Evolutionary conservation across 2,888 invertebrate species (phyloP).

Genomic region (Notodonta ziczac): DNA sequence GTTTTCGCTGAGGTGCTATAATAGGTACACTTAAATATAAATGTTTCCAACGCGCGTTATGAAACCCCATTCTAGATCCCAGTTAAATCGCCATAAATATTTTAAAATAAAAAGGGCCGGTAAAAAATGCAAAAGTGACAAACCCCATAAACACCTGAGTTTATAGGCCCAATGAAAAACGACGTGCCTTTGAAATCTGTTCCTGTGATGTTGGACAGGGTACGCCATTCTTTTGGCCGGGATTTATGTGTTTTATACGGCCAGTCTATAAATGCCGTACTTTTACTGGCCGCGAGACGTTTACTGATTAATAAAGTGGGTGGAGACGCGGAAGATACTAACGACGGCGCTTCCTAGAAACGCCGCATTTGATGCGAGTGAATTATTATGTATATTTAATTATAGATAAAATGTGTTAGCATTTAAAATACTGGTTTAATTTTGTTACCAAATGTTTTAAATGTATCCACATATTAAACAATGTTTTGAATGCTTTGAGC

Average conservation of each 20-base stretch:
- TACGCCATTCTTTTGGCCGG: slow-evolving; percentile 70
- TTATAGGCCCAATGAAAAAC: slow-evolving; percentile 75
- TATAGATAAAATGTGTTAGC: slow-evolving; percentile 17
- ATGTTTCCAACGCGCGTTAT: slow-evolving; percentile 12
- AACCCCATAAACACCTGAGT: slow-evolving; percentile 75
- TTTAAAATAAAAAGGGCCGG: slow-evolving; percentile 33
- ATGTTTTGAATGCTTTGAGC: too few relatives aligned
- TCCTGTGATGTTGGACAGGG: slow-evolving; percentile 75
- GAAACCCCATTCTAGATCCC: slow-evolving; percentile 13
- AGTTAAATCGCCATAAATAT: slow-evolving; percentile 36
- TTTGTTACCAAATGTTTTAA: too few relatives aligned
- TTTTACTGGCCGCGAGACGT: slow-evolving; percentile 79
- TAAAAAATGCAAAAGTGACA: slow-evolving; percentile 63
- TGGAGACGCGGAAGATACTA: slow-evolving; percentile 74
- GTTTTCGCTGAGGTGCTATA: neutral
- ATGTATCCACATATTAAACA: too few relatives aligned
- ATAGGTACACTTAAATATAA: slow-evolving; percentile 7
- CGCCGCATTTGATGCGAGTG: slow-evolving; percentile 34
- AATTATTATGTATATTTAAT: slow-evolving; percentile 36
- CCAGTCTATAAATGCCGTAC: slow-evolving; percentile 77
- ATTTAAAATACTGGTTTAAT: slow-evolving; percentile 19
- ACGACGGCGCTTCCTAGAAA: slow-evolving; percentile 72
- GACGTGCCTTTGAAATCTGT: slow-evolving; percentile 75
- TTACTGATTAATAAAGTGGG: slow-evolving; percentile 82
- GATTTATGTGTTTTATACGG: slow-evolving; percentile 79